Evolutionary conservation across 2,797 vertebrate genomes (phyloP), one percentile per base, ranked within the genome.

Genomic region (Onychomys arenicola): DNA sequence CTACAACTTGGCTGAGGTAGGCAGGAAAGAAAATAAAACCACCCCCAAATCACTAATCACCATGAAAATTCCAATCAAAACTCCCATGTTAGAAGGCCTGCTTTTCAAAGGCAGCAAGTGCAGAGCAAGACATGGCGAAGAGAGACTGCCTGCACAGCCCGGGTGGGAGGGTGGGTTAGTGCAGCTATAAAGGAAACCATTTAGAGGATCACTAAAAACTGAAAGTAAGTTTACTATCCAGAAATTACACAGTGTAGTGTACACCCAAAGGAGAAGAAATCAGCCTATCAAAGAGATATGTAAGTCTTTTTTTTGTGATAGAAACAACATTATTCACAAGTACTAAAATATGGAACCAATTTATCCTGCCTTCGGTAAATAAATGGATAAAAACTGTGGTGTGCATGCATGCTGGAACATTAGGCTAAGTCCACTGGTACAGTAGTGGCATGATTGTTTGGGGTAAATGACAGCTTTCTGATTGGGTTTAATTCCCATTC

Each of bases 101-200:
- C 16, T 75, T 81, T 69, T 4, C n/a, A 87, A 16, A 14, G 7
- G 6, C 55, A 37, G 5, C 10, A 75, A 34, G 13, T 14, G 2
- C 32, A 49, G 34, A 2, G 23, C 4, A 43, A 34, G 17, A 19
- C 25, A 19, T 78, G 2, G 57, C 3, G 4, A 43, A 61, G n/a
- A 65, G 78, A 37, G 5, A 57, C 4, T 5, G 0, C 37, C 13
- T 37, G 1, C 11, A 3, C 4, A 23, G 6, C 69, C 23, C 27
- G 19, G 52, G 23, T 34, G 11, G 25, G 29, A 46, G 16, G 46
- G 69, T 21, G 6, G 61, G 21, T 43, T 23, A 55, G 46, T 11
- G 8, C 6, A 65, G 19, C 40, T 29, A 19, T 10, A 6, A 1
- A 40, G 32, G 34, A 83, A 77, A 59, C 6, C 2, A 29, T 21